Base-by-base conservation (phyloP, 2,888 invertebrate genomes). In the Cephus sareptanus region DNA sequence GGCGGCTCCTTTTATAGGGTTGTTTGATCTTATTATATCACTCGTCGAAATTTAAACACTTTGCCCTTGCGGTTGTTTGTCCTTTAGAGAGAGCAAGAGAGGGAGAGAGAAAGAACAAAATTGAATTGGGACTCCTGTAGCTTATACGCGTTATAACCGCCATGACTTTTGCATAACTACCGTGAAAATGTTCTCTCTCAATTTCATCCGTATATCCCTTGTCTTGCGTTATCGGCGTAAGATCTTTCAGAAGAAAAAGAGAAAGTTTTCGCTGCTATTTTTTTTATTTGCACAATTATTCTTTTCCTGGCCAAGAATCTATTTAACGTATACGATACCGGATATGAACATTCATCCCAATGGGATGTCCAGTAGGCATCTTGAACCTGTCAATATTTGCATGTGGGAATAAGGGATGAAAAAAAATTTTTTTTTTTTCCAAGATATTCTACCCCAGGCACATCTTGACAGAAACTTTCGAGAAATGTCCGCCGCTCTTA, bases 21-120 rank as follows among this genome's bases (percentile, higher is more conserved):
- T 89, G 87, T 91, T 90, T 90, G 89, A 90, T 90, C 90, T 90
- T 89, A 91, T 90, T 90, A 90, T 90, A 89, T 90, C 88, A 89
- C 88, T 89, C 87, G 86, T 87, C 86, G 83, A 88, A 90, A 90
- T 90, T 90, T 89, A 90, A 91, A 90, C 89, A 90, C 88, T 89
- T 84, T 81, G 75, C 70, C 79, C 81, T 80, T 80, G 81, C 69
- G 23, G 73, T 83, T 83, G 79, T 79, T 81, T 81, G 80, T 73
- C 40, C 69, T 68, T 68, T 77, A 74, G 71, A 34, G 71, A 13
- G 71, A 31, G 71, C 30, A 30, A 70, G 11, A 69, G 13, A 69
- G n/a, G 12, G 13, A 40, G 15, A 1, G 40, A 23, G 40, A 56
- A 0, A 23, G 23, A 56, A 56, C 6, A 56, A 56, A 56, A 56